phyloP scores from a whole-genome alignment of 2,888 invertebrate genomes.

The Atrina japonica region DNA sequence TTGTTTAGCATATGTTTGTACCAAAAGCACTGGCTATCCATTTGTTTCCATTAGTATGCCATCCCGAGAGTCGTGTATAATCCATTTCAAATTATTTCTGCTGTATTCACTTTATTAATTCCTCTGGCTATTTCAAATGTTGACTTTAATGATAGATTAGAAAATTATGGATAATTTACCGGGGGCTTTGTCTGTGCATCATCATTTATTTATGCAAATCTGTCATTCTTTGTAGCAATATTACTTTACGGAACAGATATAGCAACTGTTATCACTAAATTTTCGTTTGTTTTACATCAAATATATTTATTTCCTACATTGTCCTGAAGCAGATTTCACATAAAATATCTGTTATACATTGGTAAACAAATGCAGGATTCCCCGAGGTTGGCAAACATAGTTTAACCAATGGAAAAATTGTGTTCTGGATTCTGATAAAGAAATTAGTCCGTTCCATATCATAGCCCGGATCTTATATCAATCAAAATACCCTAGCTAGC shows the following conservation, averaged over 20 bases:
- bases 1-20: conserved; percentile 39
- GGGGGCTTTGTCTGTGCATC: conserved; percentile 27
- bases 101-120: conserved; percentile 30
- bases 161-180: conserved; percentile 35
- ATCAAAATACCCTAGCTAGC: too few species aligned
- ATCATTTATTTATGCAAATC: conserved; percentile 44
- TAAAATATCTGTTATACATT: too few species aligned
- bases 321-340: conserved; percentile 13
- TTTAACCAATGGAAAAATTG: too few species aligned
- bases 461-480: too few species aligned
- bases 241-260: conserved; percentile 31
- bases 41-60: conserved; percentile 41
- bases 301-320: conserved; percentile 28
- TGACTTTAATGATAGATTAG: conserved; percentile 19
- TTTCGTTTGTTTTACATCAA: conserved; percentile 38
- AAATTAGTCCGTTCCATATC: too few species aligned
- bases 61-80: conserved; percentile 33
- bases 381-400: too few species aligned
- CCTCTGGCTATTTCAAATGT: conserved; percentile 28
- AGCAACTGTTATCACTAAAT: conserved; percentile 32
- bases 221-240: conserved; percentile 35
- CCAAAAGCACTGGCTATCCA: conserved; percentile 24
- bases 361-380: too few species aligned
- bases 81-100: conserved; percentile 30
- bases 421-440: too few species aligned